Evolutionary conservation across 2,888 invertebrate species (phyloP), one percentile per base, ranked within the genome.

Genomic region (Lamellibrachia satsuma): DNA sequence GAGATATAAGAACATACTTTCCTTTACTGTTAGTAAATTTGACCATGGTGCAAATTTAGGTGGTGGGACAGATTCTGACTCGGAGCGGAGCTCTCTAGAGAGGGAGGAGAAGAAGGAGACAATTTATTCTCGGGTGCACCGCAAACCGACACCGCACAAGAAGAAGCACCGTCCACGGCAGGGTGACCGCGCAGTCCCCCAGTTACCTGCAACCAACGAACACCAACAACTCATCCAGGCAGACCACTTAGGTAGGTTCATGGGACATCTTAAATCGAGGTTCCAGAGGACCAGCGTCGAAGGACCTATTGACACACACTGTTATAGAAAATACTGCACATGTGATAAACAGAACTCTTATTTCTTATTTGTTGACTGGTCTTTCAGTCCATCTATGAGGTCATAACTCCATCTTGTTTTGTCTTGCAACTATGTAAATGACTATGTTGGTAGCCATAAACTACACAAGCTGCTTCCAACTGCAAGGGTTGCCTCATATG

Each of bases 41-140:
- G 7, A 52, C 91, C 57, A 90, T 90, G 91, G 91, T 92, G 39
- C 39, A 11, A 11, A 51, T 9, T 3, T 92, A 39, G 93, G 11
- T 91, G 93, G 94, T 93, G 93, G 92, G 98, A 96, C 98, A 98
- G 98, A 99, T 96, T 98, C 52, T 7, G 98, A 99, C 96, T 98
- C 98, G 95, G 98, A 98, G 94, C 98, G 98, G 96, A 98, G 98
- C 95, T 98, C 98, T 94, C 96, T 97, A 94, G 98, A 98, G 95
- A 97, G 97, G 93, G 98, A 98, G 94, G 97, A 97, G 93, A 97
- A 97, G 93, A 93, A 93, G 27, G 94, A 95, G 92, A 97, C 97
- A 93, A 94, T 95, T 39, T 96, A 96, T 95, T 97, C 97, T 92
- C 98, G 98, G 96, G 97, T 97, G 94, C 98, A 97, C 95, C 95